Evolutionary conservation across 1,140 invertebrate genomes (phyloP).

Genomic region (Prorops nasuta): DNA sequence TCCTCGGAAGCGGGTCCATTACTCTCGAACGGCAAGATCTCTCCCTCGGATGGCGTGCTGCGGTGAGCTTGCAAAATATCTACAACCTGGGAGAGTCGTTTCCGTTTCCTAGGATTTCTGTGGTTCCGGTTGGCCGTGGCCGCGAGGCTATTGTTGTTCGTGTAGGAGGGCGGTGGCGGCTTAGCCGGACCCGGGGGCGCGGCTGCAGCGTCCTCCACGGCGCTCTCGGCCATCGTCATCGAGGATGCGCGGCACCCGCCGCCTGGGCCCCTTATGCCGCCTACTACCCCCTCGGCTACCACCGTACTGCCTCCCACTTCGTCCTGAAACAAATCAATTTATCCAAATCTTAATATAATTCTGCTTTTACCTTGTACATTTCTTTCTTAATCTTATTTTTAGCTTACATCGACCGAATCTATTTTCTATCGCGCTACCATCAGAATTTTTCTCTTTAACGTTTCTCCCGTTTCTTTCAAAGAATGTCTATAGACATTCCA

Average conservation of each 20-base stretch:
- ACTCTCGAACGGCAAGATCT: conserved; percentile 57
- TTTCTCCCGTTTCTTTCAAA: no score
- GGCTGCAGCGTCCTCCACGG: conserved; percentile 59
- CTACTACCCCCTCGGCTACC: conserved; percentile 51
- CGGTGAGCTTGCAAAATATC: conserved; percentile 65
- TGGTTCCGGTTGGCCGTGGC: conserved; percentile 65
- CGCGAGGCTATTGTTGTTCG: conserved; percentile 61
- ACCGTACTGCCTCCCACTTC: conserved; percentile 49
- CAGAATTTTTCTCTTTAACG: no score
- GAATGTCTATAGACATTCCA: no score
- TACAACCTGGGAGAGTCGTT: conserved; percentile 72
- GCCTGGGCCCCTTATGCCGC: conserved; percentile 56
- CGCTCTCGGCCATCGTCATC: conserved; percentile 70
- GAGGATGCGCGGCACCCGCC: conserved; percentile 61
- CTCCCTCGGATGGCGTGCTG: conserved; percentile 38
- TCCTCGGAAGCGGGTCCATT: conserved; percentile 43
- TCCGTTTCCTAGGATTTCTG: conserved; percentile 65
- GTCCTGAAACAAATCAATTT: conserved; percentile 41
- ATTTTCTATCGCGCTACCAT: no score
- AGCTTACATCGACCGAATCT: no score
- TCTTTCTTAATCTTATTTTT: no score
- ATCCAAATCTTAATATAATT: no score
- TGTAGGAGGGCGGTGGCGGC: conserved; percentile 51
- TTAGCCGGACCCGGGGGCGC: conserved; percentile 55
- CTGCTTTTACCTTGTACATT: no score